Evolutionary conservation across 1,140 invertebrate species (phyloP), one percentile per base, ranked within the genome.

Genomic region (Portunus trituberculatus): DNA sequence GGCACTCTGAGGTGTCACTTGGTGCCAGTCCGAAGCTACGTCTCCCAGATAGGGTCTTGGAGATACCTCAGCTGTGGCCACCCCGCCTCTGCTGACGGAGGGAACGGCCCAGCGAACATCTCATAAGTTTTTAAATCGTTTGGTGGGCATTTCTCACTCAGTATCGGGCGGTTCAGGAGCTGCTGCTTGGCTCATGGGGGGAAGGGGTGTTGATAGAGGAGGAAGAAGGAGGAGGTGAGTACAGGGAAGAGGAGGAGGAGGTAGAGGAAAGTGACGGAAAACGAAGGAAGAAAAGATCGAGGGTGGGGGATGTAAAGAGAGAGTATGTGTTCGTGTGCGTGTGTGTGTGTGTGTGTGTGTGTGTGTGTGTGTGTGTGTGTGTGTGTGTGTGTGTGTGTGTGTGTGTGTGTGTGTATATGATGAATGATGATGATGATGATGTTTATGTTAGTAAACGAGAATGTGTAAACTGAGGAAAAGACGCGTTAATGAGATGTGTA

Each of bases 121-220:
- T 91, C 89, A 28, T 89, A 39, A 91, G 46, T 91, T 91, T 91
- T 91, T 45, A 92, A 46, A 76, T 20, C 59, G 91, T 10, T 39
- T 83, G n/a, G 52, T 29, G 92, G 32, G 39, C 46, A 91, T 91
- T 91, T 91, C 89, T 91, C 89, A 91, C 46, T 52, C 89, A 59
- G 48, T 91, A 91, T 91, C 89, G 16, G 31, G 39, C 2, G 91
- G 32, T 39, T 83, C n/a, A 84, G 59, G 92, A 16, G 76, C 20
- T 4, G 59, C 2, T 32, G 52, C 39, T 91, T 91, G 59, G 28
- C 31, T 20, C 3, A 12, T 29, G 25, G 16, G 28, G 16, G n/a
- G 52, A 32, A 29, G 52, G 29, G 52, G n/a, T 25, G 4, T 20
- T n/a, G 90, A 8, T 25, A 14, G 91, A 31, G 28, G n/a, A 45